A percentile compares a stretch with the other conserved stretches of the same genome.
These are phyloP conservation scores for Pteropus alecto DNA, from an alignment of 2,113 vertebrate species.

Conservation along the genomic window DNA sequence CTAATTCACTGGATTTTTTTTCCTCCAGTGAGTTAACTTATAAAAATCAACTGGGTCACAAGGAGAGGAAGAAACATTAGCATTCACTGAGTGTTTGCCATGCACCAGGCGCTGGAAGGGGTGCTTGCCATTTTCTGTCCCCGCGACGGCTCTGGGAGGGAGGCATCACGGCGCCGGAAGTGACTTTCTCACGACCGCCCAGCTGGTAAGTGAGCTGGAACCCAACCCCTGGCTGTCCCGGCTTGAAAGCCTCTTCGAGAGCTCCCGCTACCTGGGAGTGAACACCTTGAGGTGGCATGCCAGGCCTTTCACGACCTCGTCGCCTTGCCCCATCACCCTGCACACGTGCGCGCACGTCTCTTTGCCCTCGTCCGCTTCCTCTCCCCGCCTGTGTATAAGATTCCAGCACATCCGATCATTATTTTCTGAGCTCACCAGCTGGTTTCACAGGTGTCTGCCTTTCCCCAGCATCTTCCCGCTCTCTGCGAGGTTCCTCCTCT, in stretches of 20 bases:
- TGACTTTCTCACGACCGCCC: background rate
- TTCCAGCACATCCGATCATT: no score
- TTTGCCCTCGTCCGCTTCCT: background rate
- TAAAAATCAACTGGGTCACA: background rate
- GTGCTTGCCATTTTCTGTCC: background rate
- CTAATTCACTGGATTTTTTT: background rate
- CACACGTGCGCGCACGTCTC: accelerated
- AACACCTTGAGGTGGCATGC: no score
- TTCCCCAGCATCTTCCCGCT: background rate
- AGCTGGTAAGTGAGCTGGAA: background rate
- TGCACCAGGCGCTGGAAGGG: accelerated
- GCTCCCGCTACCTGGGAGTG: background rate
- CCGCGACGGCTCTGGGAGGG: background rate
- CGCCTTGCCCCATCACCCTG: background rate
- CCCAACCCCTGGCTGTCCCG: background rate
- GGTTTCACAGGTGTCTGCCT: background rate
- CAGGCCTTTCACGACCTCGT: background rate
- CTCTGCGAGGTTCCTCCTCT: background rate
- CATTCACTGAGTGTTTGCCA: accelerated
- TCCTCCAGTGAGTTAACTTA: background rate
- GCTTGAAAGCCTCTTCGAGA: background rate
- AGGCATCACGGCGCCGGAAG: accelerated
- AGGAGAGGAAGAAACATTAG: background rate
- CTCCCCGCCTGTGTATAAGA: background rate
- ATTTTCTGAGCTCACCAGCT: background rate